These are phyloP conservation scores for Zeuzera pyrina DNA, from an alignment of 2,888 invertebrate species.

Conservation along the genomic window DNA sequence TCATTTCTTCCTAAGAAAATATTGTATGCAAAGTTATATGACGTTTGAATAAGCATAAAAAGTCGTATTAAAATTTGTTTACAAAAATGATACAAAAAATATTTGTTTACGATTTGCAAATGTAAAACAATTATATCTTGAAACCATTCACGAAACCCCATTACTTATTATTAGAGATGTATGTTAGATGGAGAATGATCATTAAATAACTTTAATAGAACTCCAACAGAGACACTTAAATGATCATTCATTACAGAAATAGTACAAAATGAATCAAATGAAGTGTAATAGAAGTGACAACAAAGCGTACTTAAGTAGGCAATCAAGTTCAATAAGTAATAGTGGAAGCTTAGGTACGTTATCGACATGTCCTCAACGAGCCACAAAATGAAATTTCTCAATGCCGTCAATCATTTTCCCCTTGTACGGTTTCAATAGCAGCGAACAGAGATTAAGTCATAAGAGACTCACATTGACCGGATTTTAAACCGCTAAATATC, in stretches of 20 bases:
- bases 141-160: not conserved
- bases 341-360: constrained; percentile 37
- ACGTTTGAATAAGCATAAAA: constrained; percentile 69
- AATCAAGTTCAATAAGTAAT: constrained; percentile 32
- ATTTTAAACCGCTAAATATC: too few species aligned
- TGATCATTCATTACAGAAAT: constrained; percentile 30
- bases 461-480: too few species aligned
- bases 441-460: too few species aligned
- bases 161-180: not conserved
- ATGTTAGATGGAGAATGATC: not conserved
- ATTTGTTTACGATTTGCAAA: not conserved
- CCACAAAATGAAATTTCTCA: constrained; percentile 71
- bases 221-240: constrained; percentile 27
- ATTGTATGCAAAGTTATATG: constrained; percentile 74
- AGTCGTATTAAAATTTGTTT: constrained; percentile 54
- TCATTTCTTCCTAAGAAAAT: constrained; percentile 67
- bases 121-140: not conserved
- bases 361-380: constrained; percentile 60
- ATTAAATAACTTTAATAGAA: not conserved
- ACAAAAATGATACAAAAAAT: constrained; percentile 16
- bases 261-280: constrained; percentile 50
- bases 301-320: constrained; percentile 44
- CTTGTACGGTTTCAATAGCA: too few species aligned
- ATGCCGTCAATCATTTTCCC: constrained; percentile 70
- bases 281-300: constrained; percentile 52